These are phyloP conservation scores for Podarcis raffonei DNA, from an alignment of 2,113 vertebrate species.

Conservation along the genomic window DNA sequence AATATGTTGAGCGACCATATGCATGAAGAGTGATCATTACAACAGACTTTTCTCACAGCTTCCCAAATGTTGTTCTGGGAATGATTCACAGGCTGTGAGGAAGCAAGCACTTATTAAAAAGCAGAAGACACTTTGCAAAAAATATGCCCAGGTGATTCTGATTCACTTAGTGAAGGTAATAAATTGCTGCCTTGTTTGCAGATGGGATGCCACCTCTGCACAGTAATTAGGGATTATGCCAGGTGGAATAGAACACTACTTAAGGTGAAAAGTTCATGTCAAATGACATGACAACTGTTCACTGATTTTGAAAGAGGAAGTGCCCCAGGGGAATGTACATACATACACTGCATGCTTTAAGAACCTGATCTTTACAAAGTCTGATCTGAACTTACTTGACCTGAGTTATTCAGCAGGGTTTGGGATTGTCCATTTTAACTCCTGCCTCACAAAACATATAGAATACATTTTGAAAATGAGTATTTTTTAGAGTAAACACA, in stretches of 20 bases:
- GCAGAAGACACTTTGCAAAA: slow-evolving; percentile 3
- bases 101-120: slow-evolving; percentile 30
- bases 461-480: neutral
- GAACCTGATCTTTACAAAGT: neutral
- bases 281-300: neutral
- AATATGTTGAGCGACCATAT: slow-evolving; percentile 31
- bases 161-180: slow-evolving; percentile 22
- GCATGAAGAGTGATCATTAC: slow-evolving; percentile 30
- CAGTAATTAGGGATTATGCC: slow-evolving; percentile 4
- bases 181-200: slow-evolving; percentile 37
- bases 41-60: slow-evolving; percentile 19
- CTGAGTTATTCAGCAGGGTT: neutral
- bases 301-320: neutral
- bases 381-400: neutral
- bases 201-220: slow-evolving; percentile 11
- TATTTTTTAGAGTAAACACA: no score
- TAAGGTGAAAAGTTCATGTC: slow-evolving; percentile 22
- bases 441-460: neutral
- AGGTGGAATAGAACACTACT: slow-evolving; percentile 18
- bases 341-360: neutral
- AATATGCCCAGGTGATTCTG: slow-evolving; percentile 25
- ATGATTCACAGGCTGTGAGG: slow-evolving; percentile 14
- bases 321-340: neutral
- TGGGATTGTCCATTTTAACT: neutral
- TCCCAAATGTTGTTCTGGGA: slow-evolving; percentile 15